These are phyloP conservation scores for Spondyliosoma cantharus DNA, from an alignment of 2,797 vertebrate genomes.

Conservation along the genomic window DNA sequence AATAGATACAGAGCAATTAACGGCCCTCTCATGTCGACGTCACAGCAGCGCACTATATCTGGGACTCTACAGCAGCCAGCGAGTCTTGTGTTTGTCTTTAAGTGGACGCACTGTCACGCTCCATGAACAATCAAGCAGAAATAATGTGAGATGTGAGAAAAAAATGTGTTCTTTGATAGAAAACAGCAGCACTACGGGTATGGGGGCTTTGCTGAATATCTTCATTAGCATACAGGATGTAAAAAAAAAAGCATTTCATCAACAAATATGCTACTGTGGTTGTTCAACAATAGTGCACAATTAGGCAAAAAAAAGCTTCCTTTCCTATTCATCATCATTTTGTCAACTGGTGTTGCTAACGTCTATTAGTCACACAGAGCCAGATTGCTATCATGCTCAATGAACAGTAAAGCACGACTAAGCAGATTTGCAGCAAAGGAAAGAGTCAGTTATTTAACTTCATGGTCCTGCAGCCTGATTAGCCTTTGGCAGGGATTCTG, in stretches of 20 bases:
- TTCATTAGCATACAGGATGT: slow-evolving; percentile 33
- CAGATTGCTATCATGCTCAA: slow-evolving; percentile 56
- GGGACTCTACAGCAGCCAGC: background rate
- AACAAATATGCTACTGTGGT: slow-evolving; percentile 39
- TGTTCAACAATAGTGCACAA: slow-evolving; percentile 45
- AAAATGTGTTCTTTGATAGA: slow-evolving; percentile 5
- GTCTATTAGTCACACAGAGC: slow-evolving; percentile 62
- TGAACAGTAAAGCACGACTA: slow-evolving; percentile 64
- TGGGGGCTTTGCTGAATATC: slow-evolving; percentile 19
- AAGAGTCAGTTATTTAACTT: slow-evolving; percentile 59
- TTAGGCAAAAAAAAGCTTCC: slow-evolving; percentile 49
- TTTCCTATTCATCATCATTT: slow-evolving; percentile 54
- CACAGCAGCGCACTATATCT: background rate
- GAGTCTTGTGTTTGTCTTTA: slow-evolving; percentile 13
- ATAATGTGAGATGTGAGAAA: background rate
- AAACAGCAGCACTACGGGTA: slow-evolving; percentile 10
- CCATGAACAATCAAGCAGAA: slow-evolving; percentile 35
- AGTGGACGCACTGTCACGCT: slow-evolving; percentile 16
- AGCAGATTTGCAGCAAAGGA: slow-evolving; percentile 59
- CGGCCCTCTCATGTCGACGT: background rate
- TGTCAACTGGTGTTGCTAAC: slow-evolving; percentile 46
- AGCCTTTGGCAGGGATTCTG: slow-evolving; percentile 21
- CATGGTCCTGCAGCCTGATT: slow-evolving; percentile 36
- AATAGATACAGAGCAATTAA: slow-evolving; percentile 57
- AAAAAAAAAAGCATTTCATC: slow-evolving; percentile 19